Evolutionary conservation across 1,140 invertebrate species (phyloP), one percentile per base, ranked within the genome.

Genomic region (Drosophila ogumai): DNA sequence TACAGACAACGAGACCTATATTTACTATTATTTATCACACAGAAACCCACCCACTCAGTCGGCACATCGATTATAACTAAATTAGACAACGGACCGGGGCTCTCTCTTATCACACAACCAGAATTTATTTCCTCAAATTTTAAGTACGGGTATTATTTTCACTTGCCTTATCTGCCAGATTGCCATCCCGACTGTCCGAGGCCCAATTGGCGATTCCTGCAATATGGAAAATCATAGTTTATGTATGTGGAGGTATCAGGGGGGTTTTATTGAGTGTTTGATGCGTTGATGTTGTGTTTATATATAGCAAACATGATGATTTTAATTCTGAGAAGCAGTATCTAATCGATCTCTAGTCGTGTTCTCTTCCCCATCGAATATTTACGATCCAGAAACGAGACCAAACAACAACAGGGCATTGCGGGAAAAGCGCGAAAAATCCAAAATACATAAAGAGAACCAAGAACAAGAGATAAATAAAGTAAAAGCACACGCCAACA

Each of bases 161-260:
- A 92, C 91, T 92, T 86, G 82, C 91, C 91, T 92, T 92, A 78
- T 92, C 92, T 78, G 91, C 73, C 79, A 82, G 50, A 84, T 85
- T 91, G 69, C 86, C 91, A 90, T 92, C 92, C 44, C 90, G 91
- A 75, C 57, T 91, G 66, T 92, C 91, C 46, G 76, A 75, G 67
- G 82, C 90, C 92, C 91, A 92, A 81, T 91, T 91, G 72, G 91
- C 87, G 60, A 92, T 82, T 78, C 92, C 92, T 92, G 87, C 44
- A 92, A 92, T 47, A 52, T 38, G 68, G 56, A 52, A 75, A 49
- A 58, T 68, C 76, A 64, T 79, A 34, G 36, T 60, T 80, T 72
- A 19, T 15, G 32, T 31, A 32, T 2, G 40, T 41, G 28, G 31
- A 41, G 28, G 31, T 47, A 43, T 46, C 9, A 6, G 47, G 28